phyloP scores from a whole-genome alignment of 2,888 invertebrate species.

The Tenthredo amoena region DNA sequence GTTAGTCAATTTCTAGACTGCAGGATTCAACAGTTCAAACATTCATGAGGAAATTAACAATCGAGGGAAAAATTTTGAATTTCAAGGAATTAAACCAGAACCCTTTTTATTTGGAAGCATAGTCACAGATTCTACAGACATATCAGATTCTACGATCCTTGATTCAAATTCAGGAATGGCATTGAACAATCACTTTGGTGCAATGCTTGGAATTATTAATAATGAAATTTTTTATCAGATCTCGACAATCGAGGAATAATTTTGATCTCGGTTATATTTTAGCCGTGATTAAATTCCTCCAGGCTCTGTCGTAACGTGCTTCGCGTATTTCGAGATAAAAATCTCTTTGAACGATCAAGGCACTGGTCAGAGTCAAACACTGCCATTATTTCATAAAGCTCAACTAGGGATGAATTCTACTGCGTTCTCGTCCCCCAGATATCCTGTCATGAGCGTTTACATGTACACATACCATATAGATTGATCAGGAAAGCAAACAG shows the following conservation, averaged over 20 bases:
- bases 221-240: not conserved
- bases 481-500: constrained; percentile 1
- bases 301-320: not conserved
- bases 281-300: not conserved
- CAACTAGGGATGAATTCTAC: constrained; percentile 64
- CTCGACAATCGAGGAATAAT: not conserved
- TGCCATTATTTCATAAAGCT: constrained; percentile 74
- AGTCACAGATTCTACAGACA: too few relatives aligned
- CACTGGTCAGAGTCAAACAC: constrained; percentile 57
- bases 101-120: not conserved
- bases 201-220: not conserved
- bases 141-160: not conserved
- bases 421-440: constrained; percentile 17
- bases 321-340: constrained; percentile 14
- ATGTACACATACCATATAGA: constrained; percentile 27
- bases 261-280: constrained; percentile 2
- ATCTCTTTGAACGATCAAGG: constrained; percentile 1
- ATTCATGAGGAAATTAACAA: not conserved
- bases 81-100: not conserved
- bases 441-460: constrained; percentile 1
- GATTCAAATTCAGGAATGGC: not conserved
- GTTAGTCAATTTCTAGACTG: too few relatives aligned
- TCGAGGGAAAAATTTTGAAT: not conserved
- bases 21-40: not conserved
- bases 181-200: too few relatives aligned